Evolutionary conservation across 2,888 invertebrate genomes (phyloP), one percentile per base, ranked within the genome.

Genomic region (Amiota communis): DNA sequence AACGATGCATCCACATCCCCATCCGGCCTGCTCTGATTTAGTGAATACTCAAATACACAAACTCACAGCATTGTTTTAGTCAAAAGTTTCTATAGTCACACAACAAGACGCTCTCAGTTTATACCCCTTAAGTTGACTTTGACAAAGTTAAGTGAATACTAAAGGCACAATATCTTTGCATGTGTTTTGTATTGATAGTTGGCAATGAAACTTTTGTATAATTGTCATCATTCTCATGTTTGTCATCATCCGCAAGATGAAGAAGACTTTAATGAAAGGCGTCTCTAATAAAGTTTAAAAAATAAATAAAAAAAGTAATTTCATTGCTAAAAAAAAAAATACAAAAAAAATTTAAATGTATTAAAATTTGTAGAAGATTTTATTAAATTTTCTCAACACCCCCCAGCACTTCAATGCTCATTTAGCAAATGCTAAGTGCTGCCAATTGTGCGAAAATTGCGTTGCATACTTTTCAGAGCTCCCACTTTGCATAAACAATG

Each of bases 351-450:
- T 13, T 13, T n/a, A 59, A 59, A 59, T 20, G 11, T 59, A 20
- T 59, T 59, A 0, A 17, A 11, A 20, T 11, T 11, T 59, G 20
- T 59, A 59, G 20, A 51, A 59, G 17, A 20, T 11, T 59, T 59
- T 59, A 59, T 59, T 59, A 20, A 59, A 59, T 59, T 59, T 59
- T 9, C 59, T 6, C 59, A 59, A 15, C 20, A 59, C 15, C 20
- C 9, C 20, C 6, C 0, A 6, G 36, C 36, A 23, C 3, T 23
- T 6, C 36, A 36, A 36, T 36, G 36, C 36, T 6, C 2, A 36
- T 36, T 36, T 6, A 36, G 36, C 84, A 85, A 65, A 47, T 15
- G 67, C 51, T 12, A 67, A 68, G 67, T 68, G 67, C 9, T 68
- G 51, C 23, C 53, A 68, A 68, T 68, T 68, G 51, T 15, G 67